Evolutionary conservation across 1,140 invertebrate genomes (phyloP).

Genomic region (Bombus terrestris): DNA sequence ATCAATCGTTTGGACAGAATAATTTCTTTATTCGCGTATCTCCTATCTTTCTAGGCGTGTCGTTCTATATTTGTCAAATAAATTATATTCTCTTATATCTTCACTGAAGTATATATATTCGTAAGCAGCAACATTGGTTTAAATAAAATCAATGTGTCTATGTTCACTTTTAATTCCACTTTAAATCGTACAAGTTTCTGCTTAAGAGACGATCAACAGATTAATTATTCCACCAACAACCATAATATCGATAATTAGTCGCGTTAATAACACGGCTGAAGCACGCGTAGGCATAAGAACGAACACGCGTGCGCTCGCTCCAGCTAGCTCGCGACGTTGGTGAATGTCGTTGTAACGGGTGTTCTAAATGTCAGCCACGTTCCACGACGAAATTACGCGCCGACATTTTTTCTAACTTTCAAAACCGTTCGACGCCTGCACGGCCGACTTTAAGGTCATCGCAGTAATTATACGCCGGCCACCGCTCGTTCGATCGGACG

Average conservation of each 20-base stretch:
- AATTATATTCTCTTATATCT: not conserved
- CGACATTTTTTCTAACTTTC: slow-evolving; percentile 60
- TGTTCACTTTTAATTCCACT: not conserved
- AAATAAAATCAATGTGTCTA: not conserved
- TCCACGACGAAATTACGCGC: slow-evolving; percentile 68
- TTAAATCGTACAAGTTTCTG: not conserved
- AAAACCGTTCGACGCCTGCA: slow-evolving; percentile 53
- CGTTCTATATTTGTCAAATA: not conserved
- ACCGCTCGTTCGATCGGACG: slow-evolving; percentile 38
- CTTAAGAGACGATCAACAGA: slow-evolving; percentile 38
- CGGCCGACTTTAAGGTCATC: slow-evolving; percentile 61
- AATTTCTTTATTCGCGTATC: too few relatives aligned
- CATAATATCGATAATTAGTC: slow-evolving; percentile 67
- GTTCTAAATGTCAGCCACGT: slow-evolving; percentile 75
- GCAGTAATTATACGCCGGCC: slow-evolving; percentile 56
- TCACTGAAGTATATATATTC: not conserved
- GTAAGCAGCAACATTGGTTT: not conserved
- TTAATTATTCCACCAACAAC: slow-evolving; percentile 67
- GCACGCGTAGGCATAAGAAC: slow-evolving; percentile 32
- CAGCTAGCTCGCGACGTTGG: slow-evolving; percentile 21
- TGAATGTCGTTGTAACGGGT: slow-evolving; percentile 72
- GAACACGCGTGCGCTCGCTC: not conserved
- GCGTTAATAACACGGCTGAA: slow-evolving; percentile 62
- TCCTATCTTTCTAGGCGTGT: too few relatives aligned
- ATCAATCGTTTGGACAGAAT: too few relatives aligned